phyloP scores from a whole-genome alignment of 2,113 vertebrate species.

The Xyrauchen texanus region DNA sequence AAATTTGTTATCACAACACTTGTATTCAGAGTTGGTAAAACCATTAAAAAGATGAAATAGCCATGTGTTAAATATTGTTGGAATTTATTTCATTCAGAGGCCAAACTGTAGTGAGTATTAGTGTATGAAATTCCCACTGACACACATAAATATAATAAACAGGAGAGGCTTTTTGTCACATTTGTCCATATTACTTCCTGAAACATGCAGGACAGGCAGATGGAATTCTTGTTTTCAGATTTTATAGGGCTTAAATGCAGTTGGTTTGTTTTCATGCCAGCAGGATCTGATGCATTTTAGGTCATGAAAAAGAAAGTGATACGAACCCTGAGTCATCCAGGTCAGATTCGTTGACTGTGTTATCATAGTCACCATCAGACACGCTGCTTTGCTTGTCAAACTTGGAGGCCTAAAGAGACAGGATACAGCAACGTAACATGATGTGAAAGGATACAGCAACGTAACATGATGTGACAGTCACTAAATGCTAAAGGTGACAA shows the following conservation, averaged over 20 bases:
- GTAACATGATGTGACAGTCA: neutral
- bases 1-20: no score
- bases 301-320: neutral
- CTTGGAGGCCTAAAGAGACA: slow-evolving; percentile 78
- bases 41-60: no score
- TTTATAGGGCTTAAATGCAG: neutral
- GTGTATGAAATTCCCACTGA: no score
- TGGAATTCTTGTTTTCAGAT: neutral
- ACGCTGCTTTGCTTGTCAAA: slow-evolving; percentile 92
- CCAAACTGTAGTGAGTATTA: no score
- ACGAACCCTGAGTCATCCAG: slow-evolving; percentile 84
- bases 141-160: no score
- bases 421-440: neutral
- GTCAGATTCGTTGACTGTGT: slow-evolving; percentile 83
- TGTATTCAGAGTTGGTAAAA: no score
- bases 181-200: no score
- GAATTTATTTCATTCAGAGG: no score
- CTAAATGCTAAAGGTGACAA: no score
- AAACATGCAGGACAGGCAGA: neutral
- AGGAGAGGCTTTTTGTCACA: no score
- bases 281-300: neutral
- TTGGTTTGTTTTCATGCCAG: neutral
- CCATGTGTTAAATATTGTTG: no score
- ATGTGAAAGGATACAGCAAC: slow-evolving; percentile 27
- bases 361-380: slow-evolving; percentile 93